Conservation (phyloP, 1,140 invertebrate species). For the Tenebrio molitor region DNA sequence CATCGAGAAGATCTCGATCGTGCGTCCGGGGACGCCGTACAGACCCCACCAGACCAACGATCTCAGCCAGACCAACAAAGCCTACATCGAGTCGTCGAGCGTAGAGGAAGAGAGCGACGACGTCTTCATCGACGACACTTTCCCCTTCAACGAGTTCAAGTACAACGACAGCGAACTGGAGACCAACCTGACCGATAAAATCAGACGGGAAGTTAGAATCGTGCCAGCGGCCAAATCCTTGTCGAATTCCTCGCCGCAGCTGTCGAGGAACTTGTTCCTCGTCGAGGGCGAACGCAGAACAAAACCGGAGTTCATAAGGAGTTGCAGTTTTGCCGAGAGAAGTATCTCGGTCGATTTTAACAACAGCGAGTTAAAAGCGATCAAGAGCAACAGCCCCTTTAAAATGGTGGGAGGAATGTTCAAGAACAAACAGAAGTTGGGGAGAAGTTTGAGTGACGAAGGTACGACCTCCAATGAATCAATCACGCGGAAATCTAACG, state of each 20-base stretch:
- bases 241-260: conserved; percentile 60
- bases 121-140: conserved; percentile 45
- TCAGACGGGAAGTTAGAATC: background rate
- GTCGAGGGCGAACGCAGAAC: conserved; percentile 54
- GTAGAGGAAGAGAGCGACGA: conserved; percentile 58
- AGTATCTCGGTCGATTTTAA: conserved; percentile 7
- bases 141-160: conserved; percentile 40
- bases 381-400: conserved; percentile 45
- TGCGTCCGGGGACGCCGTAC: conserved; percentile 49
- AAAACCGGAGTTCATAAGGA: conserved; percentile 23
- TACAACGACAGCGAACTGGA: conserved; percentile 31
- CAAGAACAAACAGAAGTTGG: conserved; percentile 47
- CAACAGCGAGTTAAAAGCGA: conserved; percentile 71
- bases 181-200: conserved; percentile 34
- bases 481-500: conserved; percentile 10
- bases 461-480: conserved; percentile 38
- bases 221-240: conserved; percentile 21
- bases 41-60: conserved; percentile 24
- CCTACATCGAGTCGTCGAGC: conserved; percentile 35
- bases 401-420: conserved; percentile 49
- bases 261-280: conserved; percentile 55
- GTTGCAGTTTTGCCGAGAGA: conserved; percentile 27
- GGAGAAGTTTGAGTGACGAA: conserved; percentile 56
- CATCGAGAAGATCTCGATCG: conserved; percentile 49
- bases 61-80: conserved; percentile 49